Evolutionary conservation across 2,888 invertebrate genomes (phyloP), one percentile per base, ranked within the genome.

Genomic region (Halictus ligatus): DNA sequence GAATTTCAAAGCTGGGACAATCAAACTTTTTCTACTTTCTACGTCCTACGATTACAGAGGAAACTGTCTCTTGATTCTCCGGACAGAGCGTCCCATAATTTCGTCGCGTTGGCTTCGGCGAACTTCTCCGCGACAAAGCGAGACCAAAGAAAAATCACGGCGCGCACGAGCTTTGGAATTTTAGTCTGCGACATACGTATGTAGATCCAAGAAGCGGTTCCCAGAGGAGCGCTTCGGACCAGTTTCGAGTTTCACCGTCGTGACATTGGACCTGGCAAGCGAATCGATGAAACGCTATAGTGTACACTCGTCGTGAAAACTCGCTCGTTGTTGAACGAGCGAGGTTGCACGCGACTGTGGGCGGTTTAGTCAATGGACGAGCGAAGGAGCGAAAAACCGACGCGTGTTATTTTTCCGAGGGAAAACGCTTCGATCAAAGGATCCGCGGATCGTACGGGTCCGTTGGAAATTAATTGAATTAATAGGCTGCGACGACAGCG

Each of bases 1-100:
- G 72, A 77, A 81, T 81, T 81, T 77, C 80, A 80, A 54, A 75
- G 80, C 80, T 50, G 50, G 67, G 69, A 71, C 69, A 75, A 75
- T 75, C 75, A 75, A 76, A 81, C 74, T 54, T 71, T 81, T 80
- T 75, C 40, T 80, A 80, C 48, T 50, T 67, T 50, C 12, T 67
- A 67, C 74, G 67, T 18, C 74, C 18, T 13, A 74, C 64, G 74
- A 74, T 40, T 15, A 25, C 48, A n/a, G 15, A 48, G 46, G 64
- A 46, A 15, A 46, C 79, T 12, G 46, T 40, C 18, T 58, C 60
- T 35, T 35, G 12, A 73, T n/a, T 72, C 25, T 79, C 73, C 60
- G 25, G 48, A 35, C 25, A 60, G 21, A 60, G 25, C 21, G 43
- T 48, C 6, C 25, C 7, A n/a, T 48, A 48, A 8, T 35, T 67